These are phyloP conservation scores for Trachelus troglodyta DNA, from an alignment of 2,888 invertebrate species.

Conservation along the genomic window DNA sequence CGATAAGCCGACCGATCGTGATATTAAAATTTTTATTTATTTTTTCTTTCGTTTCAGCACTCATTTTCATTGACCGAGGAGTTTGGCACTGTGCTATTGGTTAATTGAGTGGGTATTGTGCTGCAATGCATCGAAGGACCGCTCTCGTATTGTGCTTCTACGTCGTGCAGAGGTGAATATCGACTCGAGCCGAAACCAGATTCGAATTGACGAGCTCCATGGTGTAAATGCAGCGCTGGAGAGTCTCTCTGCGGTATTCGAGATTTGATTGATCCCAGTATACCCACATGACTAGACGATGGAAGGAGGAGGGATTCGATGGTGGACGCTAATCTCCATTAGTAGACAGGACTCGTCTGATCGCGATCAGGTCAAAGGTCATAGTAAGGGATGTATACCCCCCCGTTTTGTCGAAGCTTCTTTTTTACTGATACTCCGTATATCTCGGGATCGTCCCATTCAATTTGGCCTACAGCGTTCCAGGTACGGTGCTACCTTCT, in stretches of 20 bases:
- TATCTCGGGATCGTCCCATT: neutral
- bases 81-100: neutral
- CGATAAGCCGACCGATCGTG: neutral
- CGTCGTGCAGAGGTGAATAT: constrained; percentile 30
- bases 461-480: neutral
- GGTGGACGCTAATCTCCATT: constrained; percentile 48
- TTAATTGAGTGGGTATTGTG: neutral
- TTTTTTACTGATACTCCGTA: neutral
- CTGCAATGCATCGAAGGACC: neutral
- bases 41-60: neutral
- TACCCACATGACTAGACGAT: constrained; percentile 5
- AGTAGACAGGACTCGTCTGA: constrained; percentile 26
- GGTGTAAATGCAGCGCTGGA: constrained; percentile 51
- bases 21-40: neutral
- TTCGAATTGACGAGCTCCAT: constrained; percentile 46
- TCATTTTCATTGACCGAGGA: neutral
- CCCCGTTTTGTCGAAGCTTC: neutral
- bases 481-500: no score
- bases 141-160: neutral
- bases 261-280: constrained; percentile 50
- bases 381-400: neutral
- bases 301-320: constrained; percentile 30
- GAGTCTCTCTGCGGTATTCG: constrained; percentile 44
- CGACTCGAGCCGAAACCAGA: constrained; percentile 28
- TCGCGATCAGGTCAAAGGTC: neutral